phyloP scores from a whole-genome alignment of 2,113 vertebrate species.

The Pseudolaguvia tuberculata region DNA sequence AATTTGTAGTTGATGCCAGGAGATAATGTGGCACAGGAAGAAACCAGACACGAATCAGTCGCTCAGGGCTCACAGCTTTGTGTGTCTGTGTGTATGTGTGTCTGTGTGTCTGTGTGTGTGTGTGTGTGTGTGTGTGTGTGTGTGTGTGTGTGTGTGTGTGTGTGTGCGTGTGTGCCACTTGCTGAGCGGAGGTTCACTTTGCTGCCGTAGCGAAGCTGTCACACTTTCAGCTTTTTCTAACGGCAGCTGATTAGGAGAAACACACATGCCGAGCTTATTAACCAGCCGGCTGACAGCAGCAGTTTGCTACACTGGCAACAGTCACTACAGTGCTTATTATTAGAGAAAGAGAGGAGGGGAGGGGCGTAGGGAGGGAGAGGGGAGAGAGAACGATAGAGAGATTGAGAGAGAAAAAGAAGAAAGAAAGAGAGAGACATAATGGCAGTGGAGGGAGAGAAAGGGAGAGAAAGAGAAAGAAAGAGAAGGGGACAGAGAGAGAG shows the following conservation, averaged over 20 bases:
- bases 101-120: no score
- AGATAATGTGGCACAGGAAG: slow-evolving; percentile 15
- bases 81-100: no score
- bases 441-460: no score
- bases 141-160: slow-evolving; percentile 9
- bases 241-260: slow-evolving; percentile 98
- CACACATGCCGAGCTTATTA: slow-evolving; percentile 92
- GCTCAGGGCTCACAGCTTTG: no score
- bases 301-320: slow-evolving; percentile 82
- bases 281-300: slow-evolving; percentile 87
- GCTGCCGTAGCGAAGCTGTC: slow-evolving; percentile 73
- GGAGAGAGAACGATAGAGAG: not conserved
- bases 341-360: slow-evolving; percentile 56
- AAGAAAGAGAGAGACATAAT: no score
- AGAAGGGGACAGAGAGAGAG: no score
- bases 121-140: slow-evolving; percentile 33
- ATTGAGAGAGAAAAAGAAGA: no score
- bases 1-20: slow-evolving; percentile 31
- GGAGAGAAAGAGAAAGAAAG: no score
- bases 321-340: slow-evolving; percentile 74
- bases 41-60: slow-evolving; percentile 14
- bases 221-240: slow-evolving; percentile 87
- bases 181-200: slow-evolving; percentile 25
- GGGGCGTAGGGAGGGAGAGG: slow-evolving; percentile 11
- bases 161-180: slow-evolving; percentile 39